phyloP scores from a whole-genome alignment of 2,888 invertebrate genomes.

The Nycteola revayana region DNA sequence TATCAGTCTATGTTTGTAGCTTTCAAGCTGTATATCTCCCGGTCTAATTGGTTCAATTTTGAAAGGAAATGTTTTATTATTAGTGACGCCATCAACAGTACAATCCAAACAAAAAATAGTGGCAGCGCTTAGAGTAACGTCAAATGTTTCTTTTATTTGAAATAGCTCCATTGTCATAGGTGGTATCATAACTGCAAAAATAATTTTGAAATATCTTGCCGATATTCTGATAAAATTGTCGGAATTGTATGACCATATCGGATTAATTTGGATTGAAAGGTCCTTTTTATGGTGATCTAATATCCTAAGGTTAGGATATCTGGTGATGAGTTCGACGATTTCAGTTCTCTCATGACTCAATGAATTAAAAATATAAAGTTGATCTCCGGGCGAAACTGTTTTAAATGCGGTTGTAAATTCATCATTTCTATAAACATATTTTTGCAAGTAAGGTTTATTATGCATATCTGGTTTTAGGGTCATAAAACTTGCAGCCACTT shows the following conservation, averaged over 20 bases:
- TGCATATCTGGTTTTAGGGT: slow-evolving; percentile 88
- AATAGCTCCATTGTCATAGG: slow-evolving; percentile 89
- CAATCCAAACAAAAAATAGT: slow-evolving; percentile 58
- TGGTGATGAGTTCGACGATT: slow-evolving; percentile 86
- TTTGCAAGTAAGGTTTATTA: slow-evolving; percentile 81
- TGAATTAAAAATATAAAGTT: slow-evolving; percentile 92
- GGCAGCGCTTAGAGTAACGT: slow-evolving; percentile 55
- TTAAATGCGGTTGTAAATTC: slow-evolving; percentile 61
- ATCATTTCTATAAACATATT: slow-evolving; percentile 65
- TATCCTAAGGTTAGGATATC: slow-evolving; percentile 87
- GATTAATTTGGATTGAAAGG: slow-evolving; percentile 61
- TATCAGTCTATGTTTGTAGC: slow-evolving; percentile 88
- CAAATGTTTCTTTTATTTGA: slow-evolving; percentile 69
- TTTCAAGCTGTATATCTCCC: slow-evolving; percentile 92
- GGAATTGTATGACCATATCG: slow-evolving; percentile 59
- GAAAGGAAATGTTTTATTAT: slow-evolving; percentile 43
- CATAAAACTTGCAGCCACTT: slow-evolving; percentile 68
- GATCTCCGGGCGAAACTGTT: slow-evolving; percentile 80
- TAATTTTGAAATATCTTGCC: slow-evolving; percentile 79
- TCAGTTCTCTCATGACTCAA: slow-evolving; percentile 90
- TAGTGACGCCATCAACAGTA: slow-evolving; percentile 32
- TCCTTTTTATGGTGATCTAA: slow-evolving; percentile 84
- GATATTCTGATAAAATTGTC: slow-evolving; percentile 57
- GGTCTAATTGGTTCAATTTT: slow-evolving; percentile 85
- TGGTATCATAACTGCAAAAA: slow-evolving; percentile 89